These are phyloP conservation scores for Mystacides longicornis DNA, from an alignment of 2,888 invertebrate species.

Conservation along the genomic window DNA sequence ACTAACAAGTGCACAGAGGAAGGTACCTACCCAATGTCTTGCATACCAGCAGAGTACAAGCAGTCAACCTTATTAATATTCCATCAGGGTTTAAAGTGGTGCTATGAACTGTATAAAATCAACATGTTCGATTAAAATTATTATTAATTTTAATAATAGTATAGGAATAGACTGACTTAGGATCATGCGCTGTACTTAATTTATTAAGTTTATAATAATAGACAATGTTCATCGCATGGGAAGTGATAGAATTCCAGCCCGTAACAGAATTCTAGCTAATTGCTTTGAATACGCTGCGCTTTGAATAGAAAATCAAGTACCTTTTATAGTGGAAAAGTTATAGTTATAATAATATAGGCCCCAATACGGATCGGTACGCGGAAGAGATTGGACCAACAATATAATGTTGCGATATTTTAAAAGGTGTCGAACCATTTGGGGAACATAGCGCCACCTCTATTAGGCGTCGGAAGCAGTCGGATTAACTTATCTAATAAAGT, in stretches of 20 bases:
- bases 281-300: background rate
- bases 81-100: background rate
- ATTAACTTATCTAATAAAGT: too few species aligned
- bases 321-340: background rate
- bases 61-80: background rate
- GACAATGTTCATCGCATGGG: background rate
- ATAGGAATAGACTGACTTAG: too few species aligned
- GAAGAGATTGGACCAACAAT: too few species aligned
- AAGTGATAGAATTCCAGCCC: background rate
- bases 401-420: too few species aligned
- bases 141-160: background rate
- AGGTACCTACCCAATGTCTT: too few species aligned
- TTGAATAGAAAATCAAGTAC: background rate
- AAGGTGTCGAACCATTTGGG: background rate
- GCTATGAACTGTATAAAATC: background rate
- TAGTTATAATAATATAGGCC: background rate
- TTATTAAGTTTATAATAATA: too few species aligned
- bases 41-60: background rate
- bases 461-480: too few species aligned
- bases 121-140: background rate
- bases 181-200: too few species aligned
- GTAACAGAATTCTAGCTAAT: background rate
- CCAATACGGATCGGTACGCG: background rate
- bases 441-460: background rate
- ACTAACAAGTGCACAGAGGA: background rate